Base-by-base conservation (phyloP, 2,797 vertebrate genomes). In the Micrastur ruficollis region DNA sequence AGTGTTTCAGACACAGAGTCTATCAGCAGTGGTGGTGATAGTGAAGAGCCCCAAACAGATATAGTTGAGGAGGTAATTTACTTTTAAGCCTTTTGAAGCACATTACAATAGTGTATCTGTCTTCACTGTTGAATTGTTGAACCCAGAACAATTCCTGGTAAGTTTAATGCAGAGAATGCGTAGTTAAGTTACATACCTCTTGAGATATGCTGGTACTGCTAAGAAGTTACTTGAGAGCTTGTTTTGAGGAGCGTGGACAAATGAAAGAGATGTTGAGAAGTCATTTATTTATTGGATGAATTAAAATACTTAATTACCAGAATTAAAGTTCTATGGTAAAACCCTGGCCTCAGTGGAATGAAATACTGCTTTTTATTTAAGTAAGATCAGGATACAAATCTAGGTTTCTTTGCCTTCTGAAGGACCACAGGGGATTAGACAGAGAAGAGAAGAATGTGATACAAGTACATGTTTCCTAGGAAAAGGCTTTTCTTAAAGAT, bases 51-150 rank as follows among this genome's bases (percentile, higher is more conserved):
- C 78, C 98, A 96, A 20, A 90, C 52, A 81, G 98, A 98, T n/a
- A 90, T 98, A 44, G 98, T 98, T 16, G 98, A 98, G 67, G 97
- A 99, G 92, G 97, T 98, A 95, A 98, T 62, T 68, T 86, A 36
- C 29, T 89, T 85, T 42, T 47, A 71, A 90, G 29, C 29, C 20
- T 85, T 66, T 40, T 86, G 53, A 78, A 67, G 22, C 26, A 65
- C 8, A 3, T 49, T 46, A 32, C 11, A 53, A 3, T 47, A 31
- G 26, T 12, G 13, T 32, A 5, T 82, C 6, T 65, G 0, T 76
- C 31, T 73, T 78, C 26, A 14, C 5, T 38, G 12, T 78, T 84
- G 55, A 72, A n/a, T n/a, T 93, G 49, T 55, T 90, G 23, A 27
- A 63, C 22, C 15, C 61, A 47, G 55, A 81, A 61, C 21, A 68